These are phyloP conservation scores for Rhea pennata DNA, from an alignment of 2,113 vertebrate genomes.

Conservation along the genomic window DNA sequence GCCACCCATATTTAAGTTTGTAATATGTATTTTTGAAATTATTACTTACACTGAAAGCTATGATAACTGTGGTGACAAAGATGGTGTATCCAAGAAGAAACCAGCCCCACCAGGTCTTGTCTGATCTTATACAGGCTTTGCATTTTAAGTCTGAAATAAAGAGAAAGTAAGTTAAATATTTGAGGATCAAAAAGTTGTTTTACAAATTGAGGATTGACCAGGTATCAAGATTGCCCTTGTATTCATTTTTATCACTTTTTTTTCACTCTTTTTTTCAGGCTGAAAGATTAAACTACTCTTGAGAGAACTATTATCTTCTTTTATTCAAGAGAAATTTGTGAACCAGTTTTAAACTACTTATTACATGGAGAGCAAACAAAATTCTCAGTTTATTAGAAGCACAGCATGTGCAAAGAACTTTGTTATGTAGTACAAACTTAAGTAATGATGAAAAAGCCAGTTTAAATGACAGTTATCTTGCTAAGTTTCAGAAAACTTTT, in stretches of 20 bases:
- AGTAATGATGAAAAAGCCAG: neutral
- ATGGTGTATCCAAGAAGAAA: neutral
- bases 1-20: neutral
- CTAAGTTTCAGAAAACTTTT: neutral
- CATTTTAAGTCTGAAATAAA: neutral
- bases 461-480: neutral
- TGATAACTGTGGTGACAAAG: neutral
- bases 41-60: slow-evolving; percentile 3
- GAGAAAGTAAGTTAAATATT: neutral
- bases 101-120: neutral
- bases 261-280: neutral
- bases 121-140: neutral
- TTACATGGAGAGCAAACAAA: neutral
- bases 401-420: neutral
- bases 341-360: neutral
- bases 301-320: neutral
- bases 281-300: neutral
- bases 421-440: neutral
- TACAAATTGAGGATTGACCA: neutral
- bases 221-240: neutral
- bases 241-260: neutral
- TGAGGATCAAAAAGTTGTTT: neutral
- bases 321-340: neutral
- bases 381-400: neutral
- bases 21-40: neutral